Base-by-base conservation (phyloP, 2,888 invertebrate species). In the Chelonus formosanus region DNA sequence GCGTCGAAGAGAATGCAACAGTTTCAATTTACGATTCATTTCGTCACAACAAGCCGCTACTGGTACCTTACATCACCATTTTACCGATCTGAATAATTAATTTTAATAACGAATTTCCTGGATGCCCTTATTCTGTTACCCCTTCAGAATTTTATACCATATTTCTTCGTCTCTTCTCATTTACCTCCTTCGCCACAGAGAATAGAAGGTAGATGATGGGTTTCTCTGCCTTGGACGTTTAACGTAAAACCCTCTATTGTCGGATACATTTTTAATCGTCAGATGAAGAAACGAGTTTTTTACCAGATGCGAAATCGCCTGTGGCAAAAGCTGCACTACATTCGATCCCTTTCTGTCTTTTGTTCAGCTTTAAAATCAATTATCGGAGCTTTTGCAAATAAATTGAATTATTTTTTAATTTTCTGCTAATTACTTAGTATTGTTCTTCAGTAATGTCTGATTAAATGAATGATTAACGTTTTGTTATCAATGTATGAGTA, bases 31-130 rank as follows among this genome's bases (percentile, higher is more conserved):
- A 20, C 20, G 20, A 20, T 20, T 20, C 20, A 20, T 20, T 20
- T 20, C 20, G 20, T 20, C 20, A 20, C 20, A 20, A 20, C 20
- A 20, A 20, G 20, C 20, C 20, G 20, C 20, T 20, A 20, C 20
- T 20, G 20, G 20, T 20, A 2, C 20, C 20, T 20, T 20, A 20
- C 73, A 81, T 82, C 81, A 79, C 79, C 78, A 78, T 81, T 82
- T 81, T 78, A 77, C 78, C 79, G 79, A 82, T 80, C 77, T 81
- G 82, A 82, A 82, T 82, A 82, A 81, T 82, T 82, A 80, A 82
- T 82, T 82, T 82, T 80, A 81, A 81, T 81, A 82, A 81, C 79
- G 80, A 80, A 81, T 81, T 82, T 77, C 75, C 74, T 71, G 53
- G 56, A 40, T 40, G 6, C 40, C 68, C 56, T 65, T 59, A 36